These are phyloP conservation scores for Hippocampus kuda DNA, from an alignment of 2,797 vertebrate species.

Conservation along the genomic window DNA sequence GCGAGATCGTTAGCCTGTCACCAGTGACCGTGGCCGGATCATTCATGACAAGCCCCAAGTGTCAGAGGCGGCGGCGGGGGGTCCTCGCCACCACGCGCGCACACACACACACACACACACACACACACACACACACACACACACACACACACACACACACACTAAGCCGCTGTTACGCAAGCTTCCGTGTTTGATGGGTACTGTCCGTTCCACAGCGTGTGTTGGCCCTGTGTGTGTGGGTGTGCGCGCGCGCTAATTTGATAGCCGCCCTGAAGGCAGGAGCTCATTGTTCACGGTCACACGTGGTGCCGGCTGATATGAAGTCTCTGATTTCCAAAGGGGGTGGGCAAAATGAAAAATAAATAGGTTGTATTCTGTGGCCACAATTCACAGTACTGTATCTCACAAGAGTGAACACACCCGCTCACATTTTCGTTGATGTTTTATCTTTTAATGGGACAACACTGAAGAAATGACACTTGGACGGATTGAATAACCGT, in stretches of 20 bases:
- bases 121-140: conserved; percentile 27
- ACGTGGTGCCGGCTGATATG: conserved; percentile 15
- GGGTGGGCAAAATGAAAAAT: not conserved
- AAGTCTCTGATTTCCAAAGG: not conserved
- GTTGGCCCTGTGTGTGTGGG: conserved; percentile 6
- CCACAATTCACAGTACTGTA: not conserved
- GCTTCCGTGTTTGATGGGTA: conserved; percentile 22
- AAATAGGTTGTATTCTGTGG: not conserved
- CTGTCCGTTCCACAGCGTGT: conserved; percentile 25
- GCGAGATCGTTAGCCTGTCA: conserved; percentile 49
- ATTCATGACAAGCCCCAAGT: conserved; percentile 39
- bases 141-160: conserved; percentile 26
- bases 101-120: conserved; percentile 25
- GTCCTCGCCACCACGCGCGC: conserved; percentile 17
- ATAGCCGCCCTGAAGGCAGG: conserved; percentile 25
- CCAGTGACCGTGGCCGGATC: conserved; percentile 48
- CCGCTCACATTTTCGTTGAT: not conserved
- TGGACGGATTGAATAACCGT: no score
- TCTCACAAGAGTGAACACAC: not conserved
- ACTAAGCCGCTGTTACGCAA: conserved; percentile 44
- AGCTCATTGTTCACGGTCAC: conserved; percentile 21
- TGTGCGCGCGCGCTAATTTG: conserved; percentile 12
- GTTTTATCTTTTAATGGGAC: not conserved
- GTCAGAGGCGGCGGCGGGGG: conserved; percentile 30
- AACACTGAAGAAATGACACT: no score